Base-by-base conservation (phyloP, 2,113 vertebrate species). In the Cottus gobio region DNA sequence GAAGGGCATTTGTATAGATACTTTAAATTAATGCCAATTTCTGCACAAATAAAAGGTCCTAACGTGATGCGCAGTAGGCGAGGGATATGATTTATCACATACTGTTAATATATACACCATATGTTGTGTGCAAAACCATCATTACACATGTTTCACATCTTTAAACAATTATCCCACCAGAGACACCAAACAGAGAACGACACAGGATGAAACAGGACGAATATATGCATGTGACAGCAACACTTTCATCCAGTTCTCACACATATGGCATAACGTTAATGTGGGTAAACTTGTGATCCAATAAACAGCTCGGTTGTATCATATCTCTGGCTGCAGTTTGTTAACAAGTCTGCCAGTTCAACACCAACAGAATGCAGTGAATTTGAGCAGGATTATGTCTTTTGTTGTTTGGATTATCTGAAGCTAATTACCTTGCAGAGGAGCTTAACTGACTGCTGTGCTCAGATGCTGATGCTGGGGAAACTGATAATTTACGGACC, bases 391-490 rank as follows among this genome's bases (percentile, higher is more conserved):
- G 89, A 92, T 92, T 92, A 89, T 9, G 37, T 61, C 71, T 89
- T 90, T 91, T 89, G 91, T 90, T 88, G 84, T 86, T 82, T 75
- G 89, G 91, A 93, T 92, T 84, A 87, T 92, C 85, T 84, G 75
- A 88, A 85, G 87, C 85, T 86, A 90, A 91, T 92, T 91, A 91
- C 79, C 81, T 84, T 75, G 82, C 81, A 77, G 68, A 85, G 66
- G 75, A 85, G 77, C 57, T 89, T 86, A 84, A 82, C 69, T 26
- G 75, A 67, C 73, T 82, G 68, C 34, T 44, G 73, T 83, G 62
- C 37, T 77, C 28, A 72, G 24, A 52, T 54, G 57, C 54, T 37
- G 15, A 82, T 50, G 50, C 60, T 30, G 52, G n/a, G 37, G 31
- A 86, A 83, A 79, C 52, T 9, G 64, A 81, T 82, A 0, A 69